Evolutionary conservation across 2,797 vertebrate genomes (phyloP).

Genomic region (Benthosema pterotum): DNA sequence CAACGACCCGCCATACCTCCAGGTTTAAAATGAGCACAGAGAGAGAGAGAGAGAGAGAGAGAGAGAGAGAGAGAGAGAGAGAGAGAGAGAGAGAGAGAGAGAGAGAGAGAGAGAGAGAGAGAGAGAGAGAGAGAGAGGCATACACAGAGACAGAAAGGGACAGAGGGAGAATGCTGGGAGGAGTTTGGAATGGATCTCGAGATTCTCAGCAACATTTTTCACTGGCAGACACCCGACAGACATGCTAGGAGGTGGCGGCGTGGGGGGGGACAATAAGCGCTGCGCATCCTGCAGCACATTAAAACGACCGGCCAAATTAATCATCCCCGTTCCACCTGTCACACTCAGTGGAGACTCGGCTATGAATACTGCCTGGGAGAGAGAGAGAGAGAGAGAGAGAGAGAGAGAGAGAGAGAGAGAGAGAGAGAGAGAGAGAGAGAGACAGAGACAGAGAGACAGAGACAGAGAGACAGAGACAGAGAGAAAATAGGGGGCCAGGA

Average conservation of each 20-base stretch:
- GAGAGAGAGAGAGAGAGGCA: constrained; percentile 1
- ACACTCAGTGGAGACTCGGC: constrained; percentile 71
- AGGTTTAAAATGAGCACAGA: constrained; percentile 55
- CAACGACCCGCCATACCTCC: constrained; percentile 55
- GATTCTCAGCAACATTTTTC: constrained; percentile 68
- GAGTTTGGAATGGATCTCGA: constrained; percentile 45
- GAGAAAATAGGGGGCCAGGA: no score
- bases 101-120: constrained; percentile 8
- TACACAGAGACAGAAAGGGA: constrained; percentile 15
- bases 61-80: constrained; percentile 9
- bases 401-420: no score
- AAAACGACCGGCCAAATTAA: constrained; percentile 80
- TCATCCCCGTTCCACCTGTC: constrained; percentile 79
- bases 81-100: constrained; percentile 8
- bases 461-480: no score
- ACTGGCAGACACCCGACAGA: constrained; percentile 69
- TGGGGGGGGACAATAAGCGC: constrained; percentile 75
- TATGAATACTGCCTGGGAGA: constrained; percentile 71
- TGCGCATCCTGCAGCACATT: constrained; percentile 74
- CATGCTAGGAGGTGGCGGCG: constrained; percentile 39
- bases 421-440: constrained; percentile 48
- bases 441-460: no score
- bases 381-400: constrained; percentile 58
- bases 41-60: constrained; percentile 7
- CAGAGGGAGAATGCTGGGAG: not conserved